phyloP scores from a whole-genome alignment of 2,797 vertebrate species.

The Argyrosomus regius region DNA sequence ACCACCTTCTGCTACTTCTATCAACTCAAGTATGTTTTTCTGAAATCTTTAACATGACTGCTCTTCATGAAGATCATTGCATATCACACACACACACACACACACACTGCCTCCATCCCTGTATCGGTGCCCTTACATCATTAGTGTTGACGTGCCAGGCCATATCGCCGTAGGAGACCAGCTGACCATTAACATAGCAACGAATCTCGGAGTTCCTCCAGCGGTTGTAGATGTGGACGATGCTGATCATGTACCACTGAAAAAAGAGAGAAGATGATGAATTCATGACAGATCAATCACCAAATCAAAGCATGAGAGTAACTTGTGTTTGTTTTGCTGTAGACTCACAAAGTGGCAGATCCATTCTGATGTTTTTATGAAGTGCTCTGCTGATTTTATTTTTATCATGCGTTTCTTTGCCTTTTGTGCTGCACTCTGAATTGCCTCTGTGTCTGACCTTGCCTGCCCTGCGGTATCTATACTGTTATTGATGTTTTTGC shows the following conservation, averaged over 20 bases:
- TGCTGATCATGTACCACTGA: slow-evolving; percentile 99
- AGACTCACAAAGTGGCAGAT: not conserved
- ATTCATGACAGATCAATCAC: not conserved
- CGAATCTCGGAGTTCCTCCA: slow-evolving; percentile 99
- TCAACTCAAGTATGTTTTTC: not conserved
- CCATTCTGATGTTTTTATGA: not conserved
- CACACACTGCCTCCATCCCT: not conserved
- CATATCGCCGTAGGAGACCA: slow-evolving; percentile 99
- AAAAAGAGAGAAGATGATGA: slow-evolving; percentile 9
- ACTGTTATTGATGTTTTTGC: not conserved
- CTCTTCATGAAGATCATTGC: not conserved
- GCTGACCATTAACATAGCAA: slow-evolving; percentile 97
- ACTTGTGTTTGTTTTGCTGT: slow-evolving; percentile 1
- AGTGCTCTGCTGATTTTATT: not conserved
- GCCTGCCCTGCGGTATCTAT: not conserved
- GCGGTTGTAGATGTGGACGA: slow-evolving; percentile 99
- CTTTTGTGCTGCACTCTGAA: slow-evolving; percentile 1
- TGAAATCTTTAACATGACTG: not conserved
- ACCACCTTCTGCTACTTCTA: not conserved
- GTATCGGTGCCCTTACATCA: slow-evolving; percentile 87
- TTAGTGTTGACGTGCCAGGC: slow-evolving; percentile 99
- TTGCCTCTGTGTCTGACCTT: not conserved
- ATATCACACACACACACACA: not conserved
- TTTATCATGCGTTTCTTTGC: not conserved
- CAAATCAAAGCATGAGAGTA: not conserved